phyloP scores from a whole-genome alignment of 2,797 vertebrate species.

The Gobio occitaniae region DNA sequence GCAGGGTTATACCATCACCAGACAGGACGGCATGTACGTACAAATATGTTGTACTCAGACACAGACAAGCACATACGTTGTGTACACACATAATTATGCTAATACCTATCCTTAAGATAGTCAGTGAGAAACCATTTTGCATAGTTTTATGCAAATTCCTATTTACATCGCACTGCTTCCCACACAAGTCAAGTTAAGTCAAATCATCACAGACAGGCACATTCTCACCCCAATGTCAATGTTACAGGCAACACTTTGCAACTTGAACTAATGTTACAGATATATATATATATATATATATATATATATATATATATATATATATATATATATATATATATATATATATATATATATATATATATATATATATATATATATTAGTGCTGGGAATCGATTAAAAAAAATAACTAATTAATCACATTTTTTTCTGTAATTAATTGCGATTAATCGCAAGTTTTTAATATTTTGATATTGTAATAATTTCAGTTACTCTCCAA shows the following conservation, averaged over 20 bases:
- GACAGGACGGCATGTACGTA: constrained; percentile 97
- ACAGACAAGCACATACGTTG: constrained; percentile 4
- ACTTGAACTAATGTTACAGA: constrained; percentile 8
- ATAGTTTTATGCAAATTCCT: constrained; percentile 43
- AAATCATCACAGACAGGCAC: not conserved
- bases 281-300: not conserved
- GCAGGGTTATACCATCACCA: constrained; percentile 92
- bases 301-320: not conserved
- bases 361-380: not conserved
- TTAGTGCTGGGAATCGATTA: too few species aligned
- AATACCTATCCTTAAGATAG: constrained; percentile 27
- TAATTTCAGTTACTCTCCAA: too few species aligned
- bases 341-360: too few species aligned
- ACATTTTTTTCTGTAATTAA: too few species aligned
- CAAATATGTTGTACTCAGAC: constrained; percentile 35
- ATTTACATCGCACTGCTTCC: constrained; percentile 13
- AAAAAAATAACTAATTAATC: too few species aligned
- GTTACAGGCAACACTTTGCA: constrained; percentile 4
- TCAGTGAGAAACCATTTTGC: constrained; percentile 18
- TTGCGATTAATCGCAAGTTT: too few species aligned
- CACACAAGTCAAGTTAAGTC: constrained; percentile 24
- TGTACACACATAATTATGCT: constrained; percentile 39
- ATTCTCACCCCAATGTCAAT: constrained; percentile 2
- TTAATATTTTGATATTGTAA: too few species aligned
- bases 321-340: too few species aligned